A percentile compares a stretch with the other conserved stretches of the same genome.
phyloP scores from a whole-genome alignment of 1,140 invertebrate genomes.

The Pogonomyrmex barbatus region DNA sequence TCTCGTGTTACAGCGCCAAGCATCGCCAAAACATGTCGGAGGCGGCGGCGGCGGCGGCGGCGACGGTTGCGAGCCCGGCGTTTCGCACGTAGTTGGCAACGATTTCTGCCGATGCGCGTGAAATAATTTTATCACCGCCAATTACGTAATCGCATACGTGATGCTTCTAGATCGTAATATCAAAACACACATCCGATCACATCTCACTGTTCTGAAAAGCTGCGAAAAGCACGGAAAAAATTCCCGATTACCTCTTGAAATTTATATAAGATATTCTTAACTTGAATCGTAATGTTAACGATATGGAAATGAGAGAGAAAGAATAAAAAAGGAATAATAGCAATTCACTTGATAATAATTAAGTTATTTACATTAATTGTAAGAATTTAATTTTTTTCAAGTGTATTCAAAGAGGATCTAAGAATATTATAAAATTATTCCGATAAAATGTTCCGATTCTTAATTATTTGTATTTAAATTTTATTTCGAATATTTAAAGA shows the following conservation, averaged over 20 bases:
- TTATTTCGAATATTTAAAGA: not conserved
- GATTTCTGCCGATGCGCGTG: slow-evolving; percentile 84
- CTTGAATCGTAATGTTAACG: not conserved
- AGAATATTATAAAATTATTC: not conserved
- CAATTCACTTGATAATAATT: not conserved
- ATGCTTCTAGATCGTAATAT: slow-evolving; percentile 38
- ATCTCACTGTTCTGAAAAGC: not conserved
- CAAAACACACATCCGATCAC: slow-evolving; percentile 34
- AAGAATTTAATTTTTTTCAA: not conserved
- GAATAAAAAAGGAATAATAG: not conserved
- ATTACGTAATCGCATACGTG: slow-evolving; percentile 74
- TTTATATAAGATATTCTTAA: not conserved
- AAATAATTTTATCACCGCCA: slow-evolving; percentile 79
- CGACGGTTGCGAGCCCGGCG: slow-evolving; percentile 69
- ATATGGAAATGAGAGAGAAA: not conserved
- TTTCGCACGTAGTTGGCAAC: slow-evolving; percentile 83
- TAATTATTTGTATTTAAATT: not conserved
- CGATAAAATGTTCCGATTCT: not conserved
- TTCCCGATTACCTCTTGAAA: not conserved
- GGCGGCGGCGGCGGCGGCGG: slow-evolving; percentile 41
- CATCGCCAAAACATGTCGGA: slow-evolving; percentile 81
- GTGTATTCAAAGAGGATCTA: not conserved
- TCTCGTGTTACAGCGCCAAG: slow-evolving; percentile 83
- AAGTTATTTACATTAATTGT: not conserved
- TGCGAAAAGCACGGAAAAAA: slow-evolving; percentile 5